Conservation (phyloP, 2,113 vertebrate species). For the Cnemophilus loriae region DNA sequence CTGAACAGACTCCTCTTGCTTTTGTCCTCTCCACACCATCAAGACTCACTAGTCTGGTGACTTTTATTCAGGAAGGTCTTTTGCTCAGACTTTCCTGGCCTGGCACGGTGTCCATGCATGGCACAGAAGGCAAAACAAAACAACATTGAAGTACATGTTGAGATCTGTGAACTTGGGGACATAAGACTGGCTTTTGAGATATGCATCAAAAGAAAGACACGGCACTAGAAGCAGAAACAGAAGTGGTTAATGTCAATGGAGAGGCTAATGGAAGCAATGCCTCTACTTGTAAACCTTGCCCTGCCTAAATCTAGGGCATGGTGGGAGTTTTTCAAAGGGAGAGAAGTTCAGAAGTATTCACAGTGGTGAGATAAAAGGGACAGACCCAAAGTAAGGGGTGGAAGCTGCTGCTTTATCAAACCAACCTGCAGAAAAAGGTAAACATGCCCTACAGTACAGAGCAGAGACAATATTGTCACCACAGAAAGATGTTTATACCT, state of each 20-base stretch:
- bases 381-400: background rate
- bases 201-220: background rate
- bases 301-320: background rate
- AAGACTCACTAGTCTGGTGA: background rate
- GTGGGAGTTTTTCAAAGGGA: background rate
- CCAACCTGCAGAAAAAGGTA: background rate
- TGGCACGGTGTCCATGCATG: background rate
- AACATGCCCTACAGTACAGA: background rate
- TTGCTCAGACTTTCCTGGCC: background rate
- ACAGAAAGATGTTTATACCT: background rate
- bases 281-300: background rate
- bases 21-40: background rate
- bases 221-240: background rate
- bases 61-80: background rate
- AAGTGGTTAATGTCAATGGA: background rate
- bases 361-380: background rate
- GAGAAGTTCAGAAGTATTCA: background rate
- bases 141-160: accelerated
- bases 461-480: background rate
- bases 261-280: background rate
- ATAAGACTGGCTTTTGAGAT: background rate
- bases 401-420: background rate
- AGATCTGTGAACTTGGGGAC: background rate
- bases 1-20: background rate
- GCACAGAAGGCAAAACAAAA: background rate